Conservation (phyloP, 2,113 vertebrate genomes). For the Jaculus jaculus region DNA sequence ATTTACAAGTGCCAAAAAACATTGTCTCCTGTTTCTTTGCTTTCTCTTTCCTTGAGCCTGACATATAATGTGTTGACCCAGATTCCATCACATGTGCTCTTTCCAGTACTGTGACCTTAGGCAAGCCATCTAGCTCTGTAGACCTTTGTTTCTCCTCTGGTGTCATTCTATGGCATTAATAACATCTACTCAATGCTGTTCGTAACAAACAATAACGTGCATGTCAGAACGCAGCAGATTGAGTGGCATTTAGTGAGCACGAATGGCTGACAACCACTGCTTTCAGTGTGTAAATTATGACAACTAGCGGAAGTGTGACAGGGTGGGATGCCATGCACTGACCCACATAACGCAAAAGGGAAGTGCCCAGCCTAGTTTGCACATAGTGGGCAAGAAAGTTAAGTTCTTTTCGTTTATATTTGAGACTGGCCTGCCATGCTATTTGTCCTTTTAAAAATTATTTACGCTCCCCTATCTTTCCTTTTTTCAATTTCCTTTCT, state of each 20-base stretch:
- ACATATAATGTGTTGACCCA: neutral
- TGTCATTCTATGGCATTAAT: neutral
- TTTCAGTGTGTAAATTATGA: neutral
- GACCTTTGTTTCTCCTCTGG: neutral
- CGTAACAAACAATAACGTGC: neutral
- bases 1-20: neutral
- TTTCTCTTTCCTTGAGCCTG: neutral
- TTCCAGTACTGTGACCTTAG: neutral
- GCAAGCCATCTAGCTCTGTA: neutral
- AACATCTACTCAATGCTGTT: neutral
- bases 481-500: conserved; percentile 43
- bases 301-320: neutral
- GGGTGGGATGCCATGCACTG: neutral
- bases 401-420: neutral
- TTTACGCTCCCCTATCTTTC: too few species aligned
- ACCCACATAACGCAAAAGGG: neutral
- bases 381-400: too few species aligned
- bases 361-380: neutral
- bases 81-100: neutral
- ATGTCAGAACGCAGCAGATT: neutral
- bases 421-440: neutral
- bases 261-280: neutral
- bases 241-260: neutral
- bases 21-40: neutral
- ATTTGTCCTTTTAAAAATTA: neutral